Base-by-base conservation (phyloP, 2,888 invertebrate genomes). In the Erebia aethiops region DNA sequence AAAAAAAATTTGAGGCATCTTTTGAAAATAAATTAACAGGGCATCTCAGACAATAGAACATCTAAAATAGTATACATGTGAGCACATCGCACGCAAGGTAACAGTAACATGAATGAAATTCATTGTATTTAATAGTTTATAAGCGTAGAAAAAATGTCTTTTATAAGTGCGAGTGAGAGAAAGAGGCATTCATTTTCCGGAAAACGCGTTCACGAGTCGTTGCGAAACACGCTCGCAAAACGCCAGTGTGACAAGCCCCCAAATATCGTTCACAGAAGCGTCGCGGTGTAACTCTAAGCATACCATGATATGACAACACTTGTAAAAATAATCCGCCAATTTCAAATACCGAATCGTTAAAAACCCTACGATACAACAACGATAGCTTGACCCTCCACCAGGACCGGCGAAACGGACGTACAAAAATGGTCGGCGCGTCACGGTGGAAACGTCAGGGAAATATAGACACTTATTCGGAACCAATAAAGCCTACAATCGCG, bases 261-360 rank as follows among this genome's bases (percentile, higher is more conserved):
- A 80, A 77, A 79, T 79, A 64, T 64, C 64, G 64, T 76, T 78
- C 81, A 83, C 84, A 84, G 84, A 88, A 87, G 87, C 87, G 74
- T 74, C 77, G 77, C 78, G 72, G 71, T 77, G 76, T 26, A 79
- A 82, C 79, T 81, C 76, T 79, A 87, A 87, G 88, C 88, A 81
- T 81, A 62, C 84, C 84, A 84, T 85, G 89, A 89, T 89, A 89
- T 88, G 88, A 87, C 83, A 84, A 82, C 78, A 81, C 79, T 81
- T 85, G 83, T 81, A 83, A 83, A 87, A 84, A 82, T 82, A 84
- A 78, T 72, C 70, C 70, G 41, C 65, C 57, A 68, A 66, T 69
- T 77, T 73, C 54, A 18, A 52, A 43, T 18, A 46, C 7, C 74
- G 71, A 69, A 71, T 69, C 74, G 75, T 71, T 73, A 79, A 81